Conservation (phyloP, 1,140 invertebrate genomes). For the Cotesia glomerata region DNA sequence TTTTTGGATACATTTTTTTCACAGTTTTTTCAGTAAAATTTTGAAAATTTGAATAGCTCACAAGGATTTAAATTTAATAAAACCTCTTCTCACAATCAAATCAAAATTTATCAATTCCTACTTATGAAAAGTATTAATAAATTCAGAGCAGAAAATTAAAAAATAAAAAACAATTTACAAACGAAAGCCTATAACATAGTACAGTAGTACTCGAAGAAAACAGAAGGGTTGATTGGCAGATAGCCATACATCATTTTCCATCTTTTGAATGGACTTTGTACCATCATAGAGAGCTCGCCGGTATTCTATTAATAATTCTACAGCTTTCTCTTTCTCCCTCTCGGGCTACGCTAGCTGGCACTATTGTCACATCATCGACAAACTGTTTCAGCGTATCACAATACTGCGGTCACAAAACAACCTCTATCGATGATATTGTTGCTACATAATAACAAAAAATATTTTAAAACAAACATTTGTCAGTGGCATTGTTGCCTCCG, state of each 20-base stretch:
- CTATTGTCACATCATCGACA: constrained; percentile 38
- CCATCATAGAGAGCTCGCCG: constrained; percentile 14
- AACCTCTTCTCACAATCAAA: too few relatives aligned
- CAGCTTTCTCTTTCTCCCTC: constrained; percentile 17
- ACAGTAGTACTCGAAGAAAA: too few relatives aligned
- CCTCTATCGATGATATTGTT: constrained; percentile 24
- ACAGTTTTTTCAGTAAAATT: too few relatives aligned
- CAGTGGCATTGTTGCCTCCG: neutral
- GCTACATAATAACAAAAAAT: constrained; percentile 18
- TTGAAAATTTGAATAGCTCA: too few relatives aligned
- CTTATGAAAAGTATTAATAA: too few relatives aligned
- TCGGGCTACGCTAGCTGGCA: neutral
- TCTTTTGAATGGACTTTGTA: constrained; percentile 34
- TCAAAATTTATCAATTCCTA: too few relatives aligned
- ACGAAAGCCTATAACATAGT: too few relatives aligned
- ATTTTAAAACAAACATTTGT: neutral
- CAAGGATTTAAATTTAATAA: too few relatives aligned
- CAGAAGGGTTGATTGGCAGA: constrained; percentile 31
- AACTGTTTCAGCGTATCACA: constrained; percentile 20
- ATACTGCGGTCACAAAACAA: constrained; percentile 34
- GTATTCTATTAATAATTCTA: constrained; percentile 38
- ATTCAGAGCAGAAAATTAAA: too few relatives aligned
- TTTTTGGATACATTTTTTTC: too few relatives aligned
- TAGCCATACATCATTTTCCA: constrained; percentile 41
- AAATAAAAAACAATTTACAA: too few relatives aligned